A percentile compares a stretch with the other conserved stretches of the same genome.
These are phyloP conservation scores for Cyprinodon brontotheroides DNA, from an alignment of 2,113 vertebrate species.

Conservation along the genomic window DNA sequence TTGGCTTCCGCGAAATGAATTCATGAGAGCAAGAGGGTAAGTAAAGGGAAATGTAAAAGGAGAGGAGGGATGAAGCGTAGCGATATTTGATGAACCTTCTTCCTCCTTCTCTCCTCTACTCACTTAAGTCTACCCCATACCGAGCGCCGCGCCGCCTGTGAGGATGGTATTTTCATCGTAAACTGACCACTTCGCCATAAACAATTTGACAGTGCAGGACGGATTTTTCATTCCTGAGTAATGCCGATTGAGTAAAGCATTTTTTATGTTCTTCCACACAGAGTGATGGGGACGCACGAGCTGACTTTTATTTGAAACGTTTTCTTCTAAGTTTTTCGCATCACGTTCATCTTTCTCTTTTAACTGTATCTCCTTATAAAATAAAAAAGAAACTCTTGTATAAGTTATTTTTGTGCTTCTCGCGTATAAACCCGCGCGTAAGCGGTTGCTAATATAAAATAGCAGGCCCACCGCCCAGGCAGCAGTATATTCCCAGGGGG, in stretches of 20 bases:
- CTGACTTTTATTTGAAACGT: not conserved
- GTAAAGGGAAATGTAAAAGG: no score
- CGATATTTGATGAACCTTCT: no score
- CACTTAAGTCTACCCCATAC: no score
- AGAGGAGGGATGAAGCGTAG: no score
- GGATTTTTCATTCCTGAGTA: slow-evolving; percentile 15
- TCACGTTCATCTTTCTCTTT: not conserved
- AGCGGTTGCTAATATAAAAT: not conserved
- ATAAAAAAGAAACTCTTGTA: not conserved
- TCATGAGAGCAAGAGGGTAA: no score
- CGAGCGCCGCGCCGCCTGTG: slow-evolving; percentile 14
- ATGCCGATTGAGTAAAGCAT: slow-evolving; percentile 30
- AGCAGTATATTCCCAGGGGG: not conserved
- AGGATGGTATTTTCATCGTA: slow-evolving; percentile 9
- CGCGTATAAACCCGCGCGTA: not conserved
- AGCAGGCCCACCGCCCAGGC: not conserved
- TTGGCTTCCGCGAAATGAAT: no score
- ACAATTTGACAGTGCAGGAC: not conserved
- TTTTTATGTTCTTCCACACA: slow-evolving; percentile 3
- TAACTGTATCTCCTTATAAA: not conserved
- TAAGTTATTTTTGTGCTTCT: not conserved
- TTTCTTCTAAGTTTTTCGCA: not conserved
- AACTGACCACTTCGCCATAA: slow-evolving; percentile 1
- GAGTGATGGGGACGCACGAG: not conserved
- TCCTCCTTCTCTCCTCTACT: no score